Base-by-base conservation (phyloP, 2,888 invertebrate genomes). In the Cephonodes hylas region DNA sequence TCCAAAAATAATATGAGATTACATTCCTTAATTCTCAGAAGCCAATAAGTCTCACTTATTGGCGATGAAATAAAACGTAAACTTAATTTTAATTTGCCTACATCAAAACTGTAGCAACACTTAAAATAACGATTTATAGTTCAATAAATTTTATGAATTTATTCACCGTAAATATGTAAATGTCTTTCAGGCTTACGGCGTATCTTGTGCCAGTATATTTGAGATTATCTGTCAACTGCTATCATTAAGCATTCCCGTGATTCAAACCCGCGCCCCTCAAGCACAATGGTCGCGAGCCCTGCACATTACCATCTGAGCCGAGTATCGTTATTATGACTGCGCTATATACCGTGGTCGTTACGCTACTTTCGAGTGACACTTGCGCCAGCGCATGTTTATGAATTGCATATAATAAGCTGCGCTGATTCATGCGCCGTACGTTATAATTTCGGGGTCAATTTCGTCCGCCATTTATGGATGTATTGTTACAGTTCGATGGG, bases 281-380 rank as follows among this genome's bases (percentile, higher is more conserved):
- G 6, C 10, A 15, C 6, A 10, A 15, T 10, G 3, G 3, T 53
- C 31, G 31, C 53, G 31, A 53, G 31, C 53, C 27, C 31, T 53
- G 53, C 53, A 10, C 53, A 31, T 31, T 53, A 31, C n/a, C 7
- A 48, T n/a, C 25, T 25, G 13, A 15, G 15, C 20, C 8, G 34
- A 58, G 18, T 45, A 31, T 46, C 45, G 34, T 56, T 56, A 42
- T 57, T 61, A 56, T 61, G 38, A 45, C 44, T 42, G 42, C n/a
- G 22, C 42, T 57, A 27, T 61, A 57, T 45, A 6, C 57, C 57
- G 34, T 20, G 44, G 44, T 45, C 53, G 61, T 45, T 20, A 34
- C 56, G 34, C 57, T 44, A 73, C 83, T 83, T 83, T 83, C 83
- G 73, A 80, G 72, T 73, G 77, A 74, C 80, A 80, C 79, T 75